These are phyloP conservation scores for Apotomis turbidana DNA, from an alignment of 2,888 invertebrate genomes.

Conservation along the genomic window DNA sequence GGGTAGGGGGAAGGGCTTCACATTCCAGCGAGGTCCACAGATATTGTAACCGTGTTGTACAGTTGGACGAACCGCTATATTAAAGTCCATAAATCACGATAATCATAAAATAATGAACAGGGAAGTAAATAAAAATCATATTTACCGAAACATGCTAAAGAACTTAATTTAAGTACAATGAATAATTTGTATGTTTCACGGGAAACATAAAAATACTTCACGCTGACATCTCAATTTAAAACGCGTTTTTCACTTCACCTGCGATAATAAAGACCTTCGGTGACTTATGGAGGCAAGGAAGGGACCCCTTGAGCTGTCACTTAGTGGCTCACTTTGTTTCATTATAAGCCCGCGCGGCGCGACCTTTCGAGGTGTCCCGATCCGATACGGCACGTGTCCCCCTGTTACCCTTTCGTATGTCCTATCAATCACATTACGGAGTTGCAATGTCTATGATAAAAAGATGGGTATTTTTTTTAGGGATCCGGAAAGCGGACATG, in stretches of 20 bases:
- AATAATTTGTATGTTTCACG: too few relatives aligned
- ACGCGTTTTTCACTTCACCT: not conserved
- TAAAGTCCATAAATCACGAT: too few relatives aligned
- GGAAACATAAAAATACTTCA: too few relatives aligned
- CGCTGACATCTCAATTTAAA: not conserved
- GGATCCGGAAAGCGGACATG: too few relatives aligned
- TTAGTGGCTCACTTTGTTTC: slow-evolving; percentile 41
- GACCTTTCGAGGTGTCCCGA: slow-evolving; percentile 35
- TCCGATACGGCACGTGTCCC: slow-evolving; percentile 33
- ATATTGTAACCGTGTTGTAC: too few relatives aligned
- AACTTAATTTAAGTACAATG: too few relatives aligned
- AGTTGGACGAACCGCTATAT: too few relatives aligned
- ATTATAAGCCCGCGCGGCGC: slow-evolving; percentile 33
- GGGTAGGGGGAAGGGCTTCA: too few relatives aligned
- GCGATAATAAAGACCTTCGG: not conserved
- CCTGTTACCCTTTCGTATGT: slow-evolving; percentile 33
- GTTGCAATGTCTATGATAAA: slow-evolving; percentile 12
- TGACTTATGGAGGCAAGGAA: slow-evolving; percentile 27
- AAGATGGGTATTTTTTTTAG: not conserved
- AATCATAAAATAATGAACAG: too few relatives aligned
- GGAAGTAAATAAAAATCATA: too few relatives aligned
- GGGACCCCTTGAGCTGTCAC: slow-evolving; percentile 38
- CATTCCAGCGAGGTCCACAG: too few relatives aligned
- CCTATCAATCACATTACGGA: slow-evolving; percentile 34
- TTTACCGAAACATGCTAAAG: too few relatives aligned